These are phyloP conservation scores for Drosophila leontia DNA, from an alignment of 1,140 invertebrate genomes.

Conservation along the genomic window DNA sequence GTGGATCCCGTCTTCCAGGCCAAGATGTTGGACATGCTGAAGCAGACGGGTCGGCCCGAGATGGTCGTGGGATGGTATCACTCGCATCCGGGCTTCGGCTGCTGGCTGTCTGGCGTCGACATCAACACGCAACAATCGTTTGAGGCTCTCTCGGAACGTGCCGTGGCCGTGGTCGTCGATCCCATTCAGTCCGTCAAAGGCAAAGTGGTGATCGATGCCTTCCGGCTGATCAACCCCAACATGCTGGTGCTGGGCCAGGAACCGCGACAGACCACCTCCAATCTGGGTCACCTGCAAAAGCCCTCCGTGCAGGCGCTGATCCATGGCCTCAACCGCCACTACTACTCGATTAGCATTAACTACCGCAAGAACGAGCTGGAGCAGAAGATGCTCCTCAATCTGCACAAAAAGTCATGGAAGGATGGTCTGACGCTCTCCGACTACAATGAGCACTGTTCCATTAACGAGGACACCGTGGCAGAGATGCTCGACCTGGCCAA, in stretches of 20 bases:
- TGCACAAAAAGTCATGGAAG: conserved; percentile 99
- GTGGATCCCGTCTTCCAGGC: conserved; percentile 99
- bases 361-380: conserved; percentile 99
- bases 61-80: conserved; percentile 99
- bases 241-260: conserved; percentile 99
- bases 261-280: conserved; percentile 99
- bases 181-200: conserved; percentile 99
- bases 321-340: conserved; percentile 99
- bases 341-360: conserved; percentile 99
- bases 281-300: conserved; percentile 99
- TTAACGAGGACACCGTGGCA: conserved; percentile 96
- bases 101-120: conserved; percentile 99
- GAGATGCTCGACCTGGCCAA: conserved; percentile 99
- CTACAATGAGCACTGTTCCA: conserved; percentile 96
- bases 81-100: conserved; percentile 99
- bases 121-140: conserved; percentile 99
- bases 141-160: conserved; percentile 98
- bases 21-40: conserved; percentile 99
- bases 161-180: conserved; percentile 99
- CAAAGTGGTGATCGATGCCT: conserved; percentile 98
- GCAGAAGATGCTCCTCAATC: conserved; percentile 99
- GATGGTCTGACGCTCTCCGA: conserved; percentile 98
- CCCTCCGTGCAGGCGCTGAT: conserved; percentile 99
- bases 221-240: conserved; percentile 98
- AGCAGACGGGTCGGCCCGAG: conserved; percentile 99